Evolutionary conservation across 2,888 invertebrate species (phyloP).

Genomic region (Phragmatobia fuliginosa): DNA sequence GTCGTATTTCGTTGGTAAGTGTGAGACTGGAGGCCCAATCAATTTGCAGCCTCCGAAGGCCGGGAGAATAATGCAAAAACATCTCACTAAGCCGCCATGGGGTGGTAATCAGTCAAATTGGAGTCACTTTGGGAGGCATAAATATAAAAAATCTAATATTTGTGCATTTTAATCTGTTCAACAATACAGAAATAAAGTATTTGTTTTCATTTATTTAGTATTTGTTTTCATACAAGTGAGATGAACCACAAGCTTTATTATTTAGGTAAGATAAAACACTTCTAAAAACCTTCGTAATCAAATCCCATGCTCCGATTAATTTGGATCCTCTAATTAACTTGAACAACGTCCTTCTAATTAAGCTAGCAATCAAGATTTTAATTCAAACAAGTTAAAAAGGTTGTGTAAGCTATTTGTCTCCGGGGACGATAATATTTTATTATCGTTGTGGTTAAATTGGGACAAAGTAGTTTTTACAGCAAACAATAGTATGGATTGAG

Average conservation of each 20-base stretch:
- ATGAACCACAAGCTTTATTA: not conserved
- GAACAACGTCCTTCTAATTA: slow-evolving; percentile 20
- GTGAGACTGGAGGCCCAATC: too few relatives aligned
- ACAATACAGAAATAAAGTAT: too few relatives aligned
- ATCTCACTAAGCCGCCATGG: too few relatives aligned
- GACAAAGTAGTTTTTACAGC: slow-evolving; percentile 45
- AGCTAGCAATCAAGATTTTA: slow-evolving; percentile 24
- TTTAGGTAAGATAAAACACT: slow-evolving; percentile 2
- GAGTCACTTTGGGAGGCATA: too few relatives aligned
- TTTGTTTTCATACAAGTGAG: too few relatives aligned
- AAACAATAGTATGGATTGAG: slow-evolving; percentile 47
- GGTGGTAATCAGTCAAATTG: too few relatives aligned
- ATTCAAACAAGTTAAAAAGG: slow-evolving; percentile 25
- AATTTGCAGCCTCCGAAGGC: too few relatives aligned
- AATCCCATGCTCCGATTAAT: slow-evolving; percentile 11
- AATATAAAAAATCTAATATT: too few relatives aligned
- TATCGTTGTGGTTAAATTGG: slow-evolving; percentile 37
- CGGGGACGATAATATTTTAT: slow-evolving; percentile 32
- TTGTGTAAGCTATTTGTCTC: slow-evolving; percentile 23
- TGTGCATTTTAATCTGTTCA: too few relatives aligned
- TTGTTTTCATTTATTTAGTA: too few relatives aligned
- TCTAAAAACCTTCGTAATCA: slow-evolving; percentile 2
- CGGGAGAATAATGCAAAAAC: too few relatives aligned
- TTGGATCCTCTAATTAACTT: slow-evolving; percentile 23
- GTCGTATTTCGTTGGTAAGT: too few relatives aligned